Conservation (phyloP, 1,140 invertebrate species). For the Tetramorium alpestre region DNA sequence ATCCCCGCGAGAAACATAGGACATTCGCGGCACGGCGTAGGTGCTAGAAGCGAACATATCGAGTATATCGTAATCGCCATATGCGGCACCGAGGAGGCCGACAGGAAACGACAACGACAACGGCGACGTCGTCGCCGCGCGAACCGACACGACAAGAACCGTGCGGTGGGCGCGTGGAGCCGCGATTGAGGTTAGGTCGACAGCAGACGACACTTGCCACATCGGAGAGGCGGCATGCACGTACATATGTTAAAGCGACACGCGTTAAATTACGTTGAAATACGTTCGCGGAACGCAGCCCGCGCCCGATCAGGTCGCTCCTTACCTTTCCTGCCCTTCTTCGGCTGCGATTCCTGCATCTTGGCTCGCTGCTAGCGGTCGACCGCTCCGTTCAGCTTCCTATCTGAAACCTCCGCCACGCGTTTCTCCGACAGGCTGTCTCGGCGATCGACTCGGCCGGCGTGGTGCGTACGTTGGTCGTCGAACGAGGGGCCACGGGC, state of each 20-base stretch:
- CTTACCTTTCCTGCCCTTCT: slow-evolving; percentile 84
- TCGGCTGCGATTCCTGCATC: slow-evolving; percentile 83
- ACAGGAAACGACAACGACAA: too few species aligned
- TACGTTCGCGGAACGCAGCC: background rate
- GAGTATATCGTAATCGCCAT: slow-evolving; percentile 4
- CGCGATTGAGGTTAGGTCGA: slow-evolving; percentile 64
- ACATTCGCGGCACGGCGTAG: background rate
- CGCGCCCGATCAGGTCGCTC: too few species aligned
- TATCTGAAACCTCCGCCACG: background rate
- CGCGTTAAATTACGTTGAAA: background rate
- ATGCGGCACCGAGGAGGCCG: background rate
- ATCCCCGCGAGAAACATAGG: background rate
- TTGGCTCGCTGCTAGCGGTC: slow-evolving; percentile 73
- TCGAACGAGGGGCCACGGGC: background rate
- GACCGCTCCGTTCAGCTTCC: slow-evolving; percentile 56
- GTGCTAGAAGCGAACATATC: background rate
- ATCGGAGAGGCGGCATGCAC: background rate
- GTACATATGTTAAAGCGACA: slow-evolving; percentile 16
- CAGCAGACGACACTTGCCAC: slow-evolving; percentile 69
- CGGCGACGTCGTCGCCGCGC: background rate
- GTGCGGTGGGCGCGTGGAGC: background rate
- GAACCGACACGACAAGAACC: background rate
- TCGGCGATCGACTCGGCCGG: background rate
- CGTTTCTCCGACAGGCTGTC: background rate
- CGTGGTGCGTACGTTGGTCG: background rate